Conservation (phyloP, 2,113 vertebrate genomes). For the Pheucticus melanocephalus region DNA sequence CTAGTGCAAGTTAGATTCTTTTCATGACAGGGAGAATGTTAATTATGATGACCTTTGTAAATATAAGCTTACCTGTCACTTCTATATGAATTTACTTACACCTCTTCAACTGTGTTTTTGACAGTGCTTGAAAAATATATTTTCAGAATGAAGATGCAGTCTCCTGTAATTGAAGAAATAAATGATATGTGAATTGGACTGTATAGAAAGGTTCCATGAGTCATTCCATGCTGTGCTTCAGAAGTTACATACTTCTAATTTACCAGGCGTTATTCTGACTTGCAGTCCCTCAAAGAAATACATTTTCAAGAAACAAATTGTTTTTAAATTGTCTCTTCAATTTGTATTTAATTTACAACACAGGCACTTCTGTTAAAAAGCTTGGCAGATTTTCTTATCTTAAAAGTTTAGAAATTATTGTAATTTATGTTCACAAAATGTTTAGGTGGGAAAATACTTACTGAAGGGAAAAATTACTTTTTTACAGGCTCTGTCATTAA, state of each 20-base stretch:
- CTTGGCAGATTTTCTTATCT: not conserved
- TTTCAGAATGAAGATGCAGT: not conserved
- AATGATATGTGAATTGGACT: not conserved
- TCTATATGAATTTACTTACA: not conserved
- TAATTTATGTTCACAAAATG: not conserved
- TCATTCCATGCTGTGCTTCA: not conserved
- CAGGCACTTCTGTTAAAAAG: not conserved
- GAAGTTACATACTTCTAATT: not conserved
- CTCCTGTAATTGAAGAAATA: not conserved
- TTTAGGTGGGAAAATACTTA: not conserved
- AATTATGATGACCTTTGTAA: not conserved
- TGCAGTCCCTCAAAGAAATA: rapidly evolving
- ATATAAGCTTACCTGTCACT: not conserved
- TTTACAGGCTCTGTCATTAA: constrained; percentile 66
- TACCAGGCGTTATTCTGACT: not conserved
- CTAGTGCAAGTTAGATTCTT: not conserved
- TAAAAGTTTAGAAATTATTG: not conserved
- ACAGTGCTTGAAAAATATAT: not conserved
- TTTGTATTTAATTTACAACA: not conserved
- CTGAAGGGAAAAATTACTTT: not conserved
- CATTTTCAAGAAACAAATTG: not conserved
- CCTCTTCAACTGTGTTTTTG: not conserved
- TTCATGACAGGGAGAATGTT: not conserved
- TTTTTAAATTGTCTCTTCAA: not conserved
- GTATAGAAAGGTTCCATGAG: not conserved